Evolutionary conservation across 2,797 vertebrate genomes (phyloP).

Genomic region (Pipistrellus kuhlii): DNA sequence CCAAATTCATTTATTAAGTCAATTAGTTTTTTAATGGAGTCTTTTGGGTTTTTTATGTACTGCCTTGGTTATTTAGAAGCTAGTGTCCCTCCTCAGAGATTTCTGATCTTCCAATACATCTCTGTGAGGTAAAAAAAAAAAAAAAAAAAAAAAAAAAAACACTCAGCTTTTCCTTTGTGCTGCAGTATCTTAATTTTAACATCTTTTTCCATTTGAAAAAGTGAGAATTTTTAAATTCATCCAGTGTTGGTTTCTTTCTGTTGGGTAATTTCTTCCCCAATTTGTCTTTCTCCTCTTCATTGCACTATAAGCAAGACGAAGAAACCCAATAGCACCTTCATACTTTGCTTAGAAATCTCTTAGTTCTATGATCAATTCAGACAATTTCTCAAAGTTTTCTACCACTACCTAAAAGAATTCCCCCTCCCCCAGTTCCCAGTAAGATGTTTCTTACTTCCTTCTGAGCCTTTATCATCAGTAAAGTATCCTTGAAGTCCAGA

Average conservation of each 20-base stretch:
- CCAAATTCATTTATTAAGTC: too few relatives aligned
- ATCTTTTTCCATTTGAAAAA: constrained; percentile 31
- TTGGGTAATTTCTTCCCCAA: constrained; percentile 19
- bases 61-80: background rate
- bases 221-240: constrained; percentile 42
- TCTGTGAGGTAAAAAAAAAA: background rate
- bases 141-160: too few relatives aligned
- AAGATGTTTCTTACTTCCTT: background rate
- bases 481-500: constrained; percentile 16
- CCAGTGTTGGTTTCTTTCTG: background rate
- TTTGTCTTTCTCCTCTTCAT: background rate
- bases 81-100: background rate
- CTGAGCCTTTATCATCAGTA: background rate
- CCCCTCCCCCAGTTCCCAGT: background rate
- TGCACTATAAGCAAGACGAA: constrained; percentile 9
- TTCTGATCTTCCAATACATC: background rate
- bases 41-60: too few relatives aligned
- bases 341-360: background rate
- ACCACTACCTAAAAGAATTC: background rate
- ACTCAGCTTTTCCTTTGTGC: background rate
- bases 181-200: background rate
- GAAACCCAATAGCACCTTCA: background rate
- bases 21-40: too few relatives aligned
- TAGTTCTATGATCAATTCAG: background rate
- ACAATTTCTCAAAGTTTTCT: background rate